Base-by-base conservation (phyloP, 2,888 invertebrate genomes). In the Portevinia maculata region DNA sequence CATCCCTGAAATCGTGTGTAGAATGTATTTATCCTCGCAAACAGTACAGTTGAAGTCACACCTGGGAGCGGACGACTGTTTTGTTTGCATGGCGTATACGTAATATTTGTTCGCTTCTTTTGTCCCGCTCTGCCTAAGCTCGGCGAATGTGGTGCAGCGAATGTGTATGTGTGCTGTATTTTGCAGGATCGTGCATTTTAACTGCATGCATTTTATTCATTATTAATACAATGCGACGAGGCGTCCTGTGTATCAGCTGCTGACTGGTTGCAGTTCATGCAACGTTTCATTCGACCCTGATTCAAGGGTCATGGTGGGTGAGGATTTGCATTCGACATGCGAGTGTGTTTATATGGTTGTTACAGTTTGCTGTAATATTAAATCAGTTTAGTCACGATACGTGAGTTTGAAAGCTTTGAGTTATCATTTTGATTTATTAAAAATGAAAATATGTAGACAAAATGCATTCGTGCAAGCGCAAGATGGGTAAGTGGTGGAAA, bases 81-180 rank as follows among this genome's bases (percentile, higher is more conserved):
- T 75, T 64, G 57, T 70, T 65, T 62, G 37, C 55, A 57, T 52
- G 69, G 64, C 69, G 79, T 69, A 57, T 74, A 57, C 74, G 79
- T 57, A 52, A 75, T 57, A 34, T 73, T 53, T 65, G 30, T 73
- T 17, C 50, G 21, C 7, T 3, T 0, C 5, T 19, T 11, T 4
- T 44, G 34, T 9, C 11, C 34, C 34, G 41, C 41, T 39, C 8
- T 32, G 15, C 41, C 13, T 44, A n/a, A 28, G 15, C 44, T 17
- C 13, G 34, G 13, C 41, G 39, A 52, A 67, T 21, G 24, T n/a
- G 59, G 34, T 41, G 9, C 59, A 13, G 53, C 5, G 39, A n/a
- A 13, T 24, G 30, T 0, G 34, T 2, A n/a, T 17, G 21, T 44
- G 30, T 19, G 41, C 9, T 21, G n/a, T 28, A 21, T 50, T 50